phyloP scores from a whole-genome alignment of 2,888 invertebrate species.

The Dicycla oo region DNA sequence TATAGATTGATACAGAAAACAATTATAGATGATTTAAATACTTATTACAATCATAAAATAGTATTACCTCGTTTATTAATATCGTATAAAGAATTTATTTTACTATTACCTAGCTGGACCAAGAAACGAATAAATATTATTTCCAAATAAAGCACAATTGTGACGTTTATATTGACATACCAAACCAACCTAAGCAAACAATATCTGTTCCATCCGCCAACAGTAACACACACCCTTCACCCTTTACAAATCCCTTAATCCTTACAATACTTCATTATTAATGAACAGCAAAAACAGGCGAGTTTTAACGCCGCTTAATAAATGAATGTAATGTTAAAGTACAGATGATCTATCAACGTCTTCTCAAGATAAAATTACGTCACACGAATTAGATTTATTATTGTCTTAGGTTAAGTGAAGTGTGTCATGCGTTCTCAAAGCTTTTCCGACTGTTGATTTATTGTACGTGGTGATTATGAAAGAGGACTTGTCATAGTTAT shows the following conservation, averaged over 20 bases:
- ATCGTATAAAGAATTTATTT: background rate
- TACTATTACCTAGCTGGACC: background rate
- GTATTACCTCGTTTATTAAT: background rate
- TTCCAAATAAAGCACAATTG: background rate
- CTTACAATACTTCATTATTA: conserved; percentile 61
- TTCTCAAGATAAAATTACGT: conserved; percentile 69
- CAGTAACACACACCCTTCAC: background rate
- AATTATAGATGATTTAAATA: background rate
- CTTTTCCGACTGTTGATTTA: conserved; percentile 77
- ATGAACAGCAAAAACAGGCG: conserved; percentile 66
- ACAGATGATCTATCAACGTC: conserved; percentile 81
- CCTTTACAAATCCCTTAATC: conserved; percentile 54
- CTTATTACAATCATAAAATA: background rate
- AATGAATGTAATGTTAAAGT: conserved; percentile 79
- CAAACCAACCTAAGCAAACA: conserved; percentile 1
- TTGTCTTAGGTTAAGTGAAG: conserved; percentile 78
- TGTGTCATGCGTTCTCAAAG: conserved; percentile 76
- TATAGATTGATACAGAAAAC: background rate
- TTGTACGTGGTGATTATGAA: conserved; percentile 64
- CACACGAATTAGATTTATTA: conserved; percentile 80
- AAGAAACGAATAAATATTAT: background rate
- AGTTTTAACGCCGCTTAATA: conserved; percentile 76
- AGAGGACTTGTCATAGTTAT: conserved; percentile 29
- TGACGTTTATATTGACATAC: background rate
- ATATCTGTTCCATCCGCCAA: conserved; percentile 3